phyloP scores from a whole-genome alignment of 2,797 vertebrate species.

The Poeciliopsis paucimaculata region DNA sequence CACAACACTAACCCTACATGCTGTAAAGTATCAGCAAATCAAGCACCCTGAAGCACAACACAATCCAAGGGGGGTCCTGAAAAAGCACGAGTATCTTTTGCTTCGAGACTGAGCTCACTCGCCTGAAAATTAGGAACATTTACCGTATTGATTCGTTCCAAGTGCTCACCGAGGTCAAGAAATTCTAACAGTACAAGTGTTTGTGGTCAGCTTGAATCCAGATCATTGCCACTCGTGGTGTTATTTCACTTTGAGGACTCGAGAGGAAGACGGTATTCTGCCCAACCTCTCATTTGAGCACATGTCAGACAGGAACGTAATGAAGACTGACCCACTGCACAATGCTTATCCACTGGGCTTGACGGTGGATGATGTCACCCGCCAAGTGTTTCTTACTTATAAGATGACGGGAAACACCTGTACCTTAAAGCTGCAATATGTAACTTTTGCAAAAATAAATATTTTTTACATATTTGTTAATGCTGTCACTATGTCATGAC shows the following conservation, averaged over 20 bases:
- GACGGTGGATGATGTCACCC: slow-evolving; percentile 37
- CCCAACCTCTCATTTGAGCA: background rate
- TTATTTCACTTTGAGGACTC: background rate
- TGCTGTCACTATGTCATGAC: too few relatives aligned
- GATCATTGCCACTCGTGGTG: background rate
- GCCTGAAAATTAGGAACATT: background rate
- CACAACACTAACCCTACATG: background rate
- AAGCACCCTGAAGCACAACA: background rate
- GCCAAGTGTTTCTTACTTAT: slow-evolving; percentile 38
- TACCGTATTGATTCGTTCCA: background rate
- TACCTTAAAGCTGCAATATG: background rate
- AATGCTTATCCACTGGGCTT: slow-evolving; percentile 11
- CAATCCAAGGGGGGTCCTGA: background rate
- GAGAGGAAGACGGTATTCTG: background rate
- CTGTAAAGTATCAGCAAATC: background rate
- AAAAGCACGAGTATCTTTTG: background rate
- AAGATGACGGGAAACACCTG: slow-evolving; percentile 58
- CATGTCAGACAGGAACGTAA: slow-evolving; percentile 1
- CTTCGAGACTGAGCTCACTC: background rate
- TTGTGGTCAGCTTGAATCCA: background rate
- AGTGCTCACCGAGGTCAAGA: background rate
- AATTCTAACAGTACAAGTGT: background rate
- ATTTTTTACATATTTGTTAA: too few relatives aligned
- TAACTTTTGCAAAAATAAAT: too few relatives aligned
- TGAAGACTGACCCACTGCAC: background rate